Percentiles rank a stretch among this genome's conserved stretches.
phyloP scores from a whole-genome alignment of 2,888 invertebrate genomes.

The Parnassius orleans region DNA sequence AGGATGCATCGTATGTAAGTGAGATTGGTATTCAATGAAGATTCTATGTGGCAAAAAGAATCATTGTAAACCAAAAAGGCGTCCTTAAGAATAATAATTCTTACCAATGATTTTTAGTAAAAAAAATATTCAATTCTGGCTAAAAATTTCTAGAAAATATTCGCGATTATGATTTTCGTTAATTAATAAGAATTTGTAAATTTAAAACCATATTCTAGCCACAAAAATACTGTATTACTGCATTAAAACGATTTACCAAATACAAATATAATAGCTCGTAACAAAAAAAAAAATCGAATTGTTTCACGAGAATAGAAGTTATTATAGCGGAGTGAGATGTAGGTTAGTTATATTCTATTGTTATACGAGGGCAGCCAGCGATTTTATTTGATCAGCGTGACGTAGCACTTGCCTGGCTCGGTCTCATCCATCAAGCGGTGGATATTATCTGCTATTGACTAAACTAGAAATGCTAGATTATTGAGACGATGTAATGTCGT shows the following conservation, averaged over 20 bases:
- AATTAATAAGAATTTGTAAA: not conserved
- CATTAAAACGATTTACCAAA: conserved; percentile 11
- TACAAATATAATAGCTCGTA: conserved; percentile 4
- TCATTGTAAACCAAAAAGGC: too few species aligned
- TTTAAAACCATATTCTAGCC: not conserved
- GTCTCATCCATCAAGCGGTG: conserved; percentile 49
- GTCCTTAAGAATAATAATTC: too few species aligned
- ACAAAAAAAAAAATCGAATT: conserved; percentile 24
- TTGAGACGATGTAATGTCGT: conserved; percentile 14
- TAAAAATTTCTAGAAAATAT: too few species aligned
- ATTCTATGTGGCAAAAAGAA: too few species aligned
- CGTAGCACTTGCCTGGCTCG: conserved; percentile 45
- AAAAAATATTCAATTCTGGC: too few species aligned
- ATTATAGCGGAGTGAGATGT: conserved; percentile 25
- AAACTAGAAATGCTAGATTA: conserved; percentile 34
- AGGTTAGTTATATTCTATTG: conserved; percentile 22
- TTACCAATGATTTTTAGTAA: too few species aligned
- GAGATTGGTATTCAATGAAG: too few species aligned
- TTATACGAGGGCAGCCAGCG: conserved; percentile 30
- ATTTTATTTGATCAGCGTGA: conserved; percentile 56
- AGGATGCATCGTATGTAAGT: too few species aligned
- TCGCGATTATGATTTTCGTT: too few species aligned
- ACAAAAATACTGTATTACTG: conserved; percentile 5
- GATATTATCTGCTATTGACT: conserved; percentile 39
- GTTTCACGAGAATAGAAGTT: conserved; percentile 25